These are phyloP conservation scores for Scomber scombrus DNA, from an alignment of 2,113 vertebrate genomes.

Conservation along the genomic window DNA sequence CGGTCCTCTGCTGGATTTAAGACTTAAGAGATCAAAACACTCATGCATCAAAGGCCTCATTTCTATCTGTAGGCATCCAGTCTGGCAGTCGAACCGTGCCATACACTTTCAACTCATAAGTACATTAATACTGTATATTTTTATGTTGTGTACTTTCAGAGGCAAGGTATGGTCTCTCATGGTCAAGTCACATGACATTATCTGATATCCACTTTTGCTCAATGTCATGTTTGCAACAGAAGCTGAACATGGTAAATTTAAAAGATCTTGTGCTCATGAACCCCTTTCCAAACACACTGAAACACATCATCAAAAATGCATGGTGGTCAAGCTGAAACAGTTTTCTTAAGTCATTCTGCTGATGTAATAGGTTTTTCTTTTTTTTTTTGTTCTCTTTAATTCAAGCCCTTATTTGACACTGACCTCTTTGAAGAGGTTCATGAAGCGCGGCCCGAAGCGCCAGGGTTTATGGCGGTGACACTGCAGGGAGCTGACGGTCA, in stretches of 20 bases:
- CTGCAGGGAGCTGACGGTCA: slow-evolving; percentile 97
- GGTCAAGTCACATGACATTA: slow-evolving; percentile 12
- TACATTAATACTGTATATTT: slow-evolving; percentile 49
- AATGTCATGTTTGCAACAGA: slow-evolving; percentile 1
- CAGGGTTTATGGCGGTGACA: slow-evolving; percentile 98
- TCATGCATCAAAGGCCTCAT: slow-evolving; percentile 73
- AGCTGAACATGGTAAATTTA: background rate
- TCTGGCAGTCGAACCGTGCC: slow-evolving; percentile 37
- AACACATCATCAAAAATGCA: slow-evolving; percentile 27
- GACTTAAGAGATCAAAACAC: slow-evolving; percentile 78
- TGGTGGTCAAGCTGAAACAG: background rate
- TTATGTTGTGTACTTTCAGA: slow-evolving; percentile 22
- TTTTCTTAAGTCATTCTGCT: background rate
- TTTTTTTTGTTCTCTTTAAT: background rate
- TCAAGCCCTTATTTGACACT: slow-evolving; percentile 48
- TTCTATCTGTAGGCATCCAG: slow-evolving; percentile 71
- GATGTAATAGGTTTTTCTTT: background rate
- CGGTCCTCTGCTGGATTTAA: slow-evolving; percentile 68
- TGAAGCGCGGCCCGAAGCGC: slow-evolving; percentile 96
- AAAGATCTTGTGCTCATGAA: background rate
- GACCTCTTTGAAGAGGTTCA: slow-evolving; percentile 98
- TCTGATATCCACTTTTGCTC: slow-evolving; percentile 20
- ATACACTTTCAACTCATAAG: slow-evolving; percentile 55
- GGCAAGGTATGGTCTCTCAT: background rate
- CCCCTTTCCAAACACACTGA: background rate